These are phyloP conservation scores for Psilopogon haemacephalus DNA, from an alignment of 2,113 vertebrate genomes.

Conservation along the genomic window DNA sequence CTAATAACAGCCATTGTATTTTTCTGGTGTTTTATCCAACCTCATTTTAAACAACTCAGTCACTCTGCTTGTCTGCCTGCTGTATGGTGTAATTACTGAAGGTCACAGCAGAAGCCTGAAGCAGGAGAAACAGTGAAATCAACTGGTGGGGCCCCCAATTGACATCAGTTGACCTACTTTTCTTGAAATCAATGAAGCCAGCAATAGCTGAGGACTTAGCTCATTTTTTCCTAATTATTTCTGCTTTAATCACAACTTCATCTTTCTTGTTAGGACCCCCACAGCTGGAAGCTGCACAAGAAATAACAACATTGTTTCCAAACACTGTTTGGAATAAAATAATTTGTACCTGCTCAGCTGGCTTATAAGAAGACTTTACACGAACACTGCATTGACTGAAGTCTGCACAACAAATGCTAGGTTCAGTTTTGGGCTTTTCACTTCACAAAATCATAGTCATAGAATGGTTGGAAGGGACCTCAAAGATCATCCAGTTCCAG, in stretches of 20 bases:
- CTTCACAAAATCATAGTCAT: no score
- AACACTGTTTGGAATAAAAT: background rate
- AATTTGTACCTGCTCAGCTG: background rate
- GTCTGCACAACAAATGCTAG: no score
- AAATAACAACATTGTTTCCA: background rate
- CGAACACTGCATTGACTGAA: rapidly evolving
- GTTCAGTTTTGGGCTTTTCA: no score
- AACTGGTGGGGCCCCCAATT: background rate
- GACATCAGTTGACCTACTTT: slow-evolving; percentile 42
- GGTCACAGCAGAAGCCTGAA: slow-evolving; percentile 44
- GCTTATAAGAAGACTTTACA: background rate
- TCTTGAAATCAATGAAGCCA: slow-evolving; percentile 30
- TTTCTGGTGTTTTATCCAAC: slow-evolving; percentile 3
- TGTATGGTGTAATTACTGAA: slow-evolving; percentile 37
- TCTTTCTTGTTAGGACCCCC: background rate
- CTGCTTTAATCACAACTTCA: slow-evolving; percentile 8
- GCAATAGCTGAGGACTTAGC: background rate
- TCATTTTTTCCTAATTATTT: slow-evolving; percentile 41
- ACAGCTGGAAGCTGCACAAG: background rate
- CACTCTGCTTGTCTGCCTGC: background rate
- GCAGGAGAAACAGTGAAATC: background rate
- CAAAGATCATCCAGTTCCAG: no score
- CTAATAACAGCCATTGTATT: background rate
- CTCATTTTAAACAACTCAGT: slow-evolving; percentile 14
- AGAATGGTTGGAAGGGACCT: no score